Conservation (phyloP, 2,888 invertebrate genomes). For the Odontothrips loti region DNA sequence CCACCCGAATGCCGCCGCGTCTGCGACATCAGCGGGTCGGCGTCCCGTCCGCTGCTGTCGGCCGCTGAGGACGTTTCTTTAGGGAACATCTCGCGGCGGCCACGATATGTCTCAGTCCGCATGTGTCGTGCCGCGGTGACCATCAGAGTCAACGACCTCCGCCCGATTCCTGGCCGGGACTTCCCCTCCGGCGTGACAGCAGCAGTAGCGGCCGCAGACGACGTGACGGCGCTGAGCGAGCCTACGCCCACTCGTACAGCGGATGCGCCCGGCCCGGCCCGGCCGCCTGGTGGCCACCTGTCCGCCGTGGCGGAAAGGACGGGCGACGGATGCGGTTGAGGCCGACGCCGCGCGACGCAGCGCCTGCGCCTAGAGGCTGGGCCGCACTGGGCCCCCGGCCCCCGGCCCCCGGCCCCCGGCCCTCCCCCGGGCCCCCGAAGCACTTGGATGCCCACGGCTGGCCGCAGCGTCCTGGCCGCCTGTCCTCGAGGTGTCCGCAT, state of each 20-base stretch:
- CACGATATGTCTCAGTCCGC: too few relatives aligned
- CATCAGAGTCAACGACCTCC: too few relatives aligned
- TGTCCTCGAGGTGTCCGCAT: neutral
- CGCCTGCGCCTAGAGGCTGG: neutral
- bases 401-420: neutral
- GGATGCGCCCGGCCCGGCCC: neutral
- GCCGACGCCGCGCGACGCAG: neutral
- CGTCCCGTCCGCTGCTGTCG: neutral
- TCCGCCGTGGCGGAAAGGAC: too few relatives aligned
- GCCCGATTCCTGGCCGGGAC: neutral
- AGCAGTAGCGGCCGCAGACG: neutral
- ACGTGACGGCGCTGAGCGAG: too few relatives aligned
- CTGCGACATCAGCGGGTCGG: too few relatives aligned
- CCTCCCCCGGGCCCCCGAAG: neutral
- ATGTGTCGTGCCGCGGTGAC: too few relatives aligned
- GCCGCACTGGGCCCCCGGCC: neutral
- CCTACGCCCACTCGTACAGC: too few relatives aligned
- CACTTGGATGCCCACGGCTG: constrained; percentile 21
- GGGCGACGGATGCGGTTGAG: neutral
- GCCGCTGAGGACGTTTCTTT: neutral
- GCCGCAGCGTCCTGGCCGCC: neutral
- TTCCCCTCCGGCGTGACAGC: neutral
- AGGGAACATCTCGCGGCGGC: too few relatives aligned
- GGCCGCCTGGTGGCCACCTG: neutral
- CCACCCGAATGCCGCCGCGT: neutral